These are phyloP conservation scores for Eleginops maclovinus DNA, from an alignment of 2,113 vertebrate genomes.

Conservation along the genomic window DNA sequence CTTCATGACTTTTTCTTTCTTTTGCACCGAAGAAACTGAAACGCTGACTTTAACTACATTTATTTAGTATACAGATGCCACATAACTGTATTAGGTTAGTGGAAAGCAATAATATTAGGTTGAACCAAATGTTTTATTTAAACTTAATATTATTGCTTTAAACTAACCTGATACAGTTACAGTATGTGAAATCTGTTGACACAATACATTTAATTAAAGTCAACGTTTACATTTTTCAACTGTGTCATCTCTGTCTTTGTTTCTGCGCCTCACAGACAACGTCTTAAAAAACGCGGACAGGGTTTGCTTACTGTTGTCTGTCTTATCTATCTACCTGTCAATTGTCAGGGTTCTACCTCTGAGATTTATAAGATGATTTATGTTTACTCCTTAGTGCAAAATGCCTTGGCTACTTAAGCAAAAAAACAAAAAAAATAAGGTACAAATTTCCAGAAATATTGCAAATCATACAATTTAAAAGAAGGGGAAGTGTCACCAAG, in stretches of 20 bases:
- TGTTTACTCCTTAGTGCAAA: slow-evolving; percentile 83
- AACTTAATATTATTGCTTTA: too few relatives aligned
- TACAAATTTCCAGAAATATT: slow-evolving; percentile 66
- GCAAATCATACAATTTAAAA: slow-evolving; percentile 40
- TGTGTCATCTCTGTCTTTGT: slow-evolving; percentile 34
- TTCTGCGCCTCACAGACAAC: slow-evolving; percentile 54
- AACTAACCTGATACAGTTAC: too few relatives aligned
- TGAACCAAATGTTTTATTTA: too few relatives aligned
- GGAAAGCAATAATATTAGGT: too few relatives aligned
- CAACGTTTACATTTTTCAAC: too few relatives aligned
- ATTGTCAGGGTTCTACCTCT: slow-evolving; percentile 85
- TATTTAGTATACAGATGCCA: too few relatives aligned
- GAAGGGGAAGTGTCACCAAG: slow-evolving; percentile 63
- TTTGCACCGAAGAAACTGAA: not conserved
- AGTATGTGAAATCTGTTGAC: too few relatives aligned
- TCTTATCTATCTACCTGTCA: too few relatives aligned
- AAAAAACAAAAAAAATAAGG: slow-evolving; percentile 61
- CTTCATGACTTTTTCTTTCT: slow-evolving; percentile 19
- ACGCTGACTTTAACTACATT: too few relatives aligned
- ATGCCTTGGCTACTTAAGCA: slow-evolving; percentile 84
- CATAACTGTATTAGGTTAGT: too few relatives aligned
- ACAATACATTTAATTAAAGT: too few relatives aligned
- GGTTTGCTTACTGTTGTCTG: slow-evolving; percentile 54
- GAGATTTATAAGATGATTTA: slow-evolving; percentile 77
- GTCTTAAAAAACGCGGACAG: slow-evolving; percentile 55